phyloP scores from a whole-genome alignment of 2,888 invertebrate genomes.

The Fissipunctia ypsillon region DNA sequence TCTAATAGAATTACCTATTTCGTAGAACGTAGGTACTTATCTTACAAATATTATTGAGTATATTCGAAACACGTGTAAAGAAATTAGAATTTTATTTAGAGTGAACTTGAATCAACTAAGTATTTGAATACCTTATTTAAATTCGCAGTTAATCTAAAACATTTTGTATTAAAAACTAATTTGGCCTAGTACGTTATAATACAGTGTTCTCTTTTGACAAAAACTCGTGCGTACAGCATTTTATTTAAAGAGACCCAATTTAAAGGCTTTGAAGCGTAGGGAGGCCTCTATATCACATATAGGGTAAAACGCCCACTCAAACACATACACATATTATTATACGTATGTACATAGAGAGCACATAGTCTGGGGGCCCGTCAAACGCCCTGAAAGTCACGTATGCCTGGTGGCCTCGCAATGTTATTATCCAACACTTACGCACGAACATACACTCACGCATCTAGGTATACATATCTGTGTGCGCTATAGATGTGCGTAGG shows the following conservation, averaged over 20 bases:
- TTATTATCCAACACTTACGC: conserved; percentile 90
- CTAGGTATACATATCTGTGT: conserved; percentile 67
- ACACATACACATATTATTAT: conserved; percentile 74
- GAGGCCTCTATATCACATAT: conserved; percentile 82
- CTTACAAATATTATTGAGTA: conserved; percentile 4
- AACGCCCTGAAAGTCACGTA: conserved; percentile 89
- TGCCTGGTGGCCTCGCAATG: conserved; percentile 87
- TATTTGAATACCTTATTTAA: conserved; percentile 27
- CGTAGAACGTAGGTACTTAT: no score
- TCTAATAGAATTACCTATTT: conserved; percentile 9
- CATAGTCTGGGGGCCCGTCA: conserved; percentile 86
- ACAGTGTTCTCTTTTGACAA: conserved; percentile 71
- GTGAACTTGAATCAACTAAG: conserved; percentile 5
- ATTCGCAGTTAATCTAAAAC: conserved; percentile 43
- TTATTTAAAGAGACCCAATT: conserved; percentile 88
- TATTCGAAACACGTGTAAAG: conserved; percentile 44
- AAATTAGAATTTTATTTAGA: conserved; percentile 12
- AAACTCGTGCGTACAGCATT: conserved; percentile 73
- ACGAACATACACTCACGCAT: conserved; percentile 79
- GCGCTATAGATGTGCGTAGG: conserved; percentile 72
- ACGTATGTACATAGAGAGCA: conserved; percentile 75
- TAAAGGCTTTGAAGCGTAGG: conserved; percentile 85
- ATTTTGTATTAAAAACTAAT: conserved; percentile 55
- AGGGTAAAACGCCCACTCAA: conserved; percentile 82
- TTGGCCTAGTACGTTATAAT: conserved; percentile 48